Conservation (phyloP, 1,140 invertebrate species). For the Pemphigus obesinymphae region DNA sequence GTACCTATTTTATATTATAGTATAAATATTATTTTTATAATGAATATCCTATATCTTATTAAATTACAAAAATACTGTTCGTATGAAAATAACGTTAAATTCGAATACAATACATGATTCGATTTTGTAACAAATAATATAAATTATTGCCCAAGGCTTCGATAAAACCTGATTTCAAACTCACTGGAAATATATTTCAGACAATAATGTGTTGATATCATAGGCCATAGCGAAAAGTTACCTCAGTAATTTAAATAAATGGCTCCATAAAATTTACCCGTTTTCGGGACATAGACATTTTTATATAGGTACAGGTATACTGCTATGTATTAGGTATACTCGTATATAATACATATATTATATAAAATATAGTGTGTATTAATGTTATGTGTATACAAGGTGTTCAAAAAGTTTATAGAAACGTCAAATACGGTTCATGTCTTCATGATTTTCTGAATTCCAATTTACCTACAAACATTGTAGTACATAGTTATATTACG, state of each 20-base stretch:
- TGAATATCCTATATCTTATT: too few species aligned
- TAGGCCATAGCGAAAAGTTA: neutral
- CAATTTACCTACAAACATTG: too few species aligned
- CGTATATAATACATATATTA: neutral
- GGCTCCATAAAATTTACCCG: neutral
- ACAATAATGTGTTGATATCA: neutral
- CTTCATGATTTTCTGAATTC: too few species aligned
- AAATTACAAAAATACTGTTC: too few species aligned
- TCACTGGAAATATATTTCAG: neutral
- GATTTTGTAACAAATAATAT: neutral
- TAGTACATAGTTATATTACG: too few species aligned
- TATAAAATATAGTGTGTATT: neutral
- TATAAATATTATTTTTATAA: too few species aligned
- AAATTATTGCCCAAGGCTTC: neutral
- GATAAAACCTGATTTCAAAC: neutral
- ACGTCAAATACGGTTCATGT: neutral
- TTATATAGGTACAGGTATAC: neutral
- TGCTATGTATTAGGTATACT: neutral
- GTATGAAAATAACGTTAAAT: too few species aligned
- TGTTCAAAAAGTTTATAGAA: neutral
- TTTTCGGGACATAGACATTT: neutral
- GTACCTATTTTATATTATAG: too few species aligned
- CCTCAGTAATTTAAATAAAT: neutral
- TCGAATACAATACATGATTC: too few species aligned
- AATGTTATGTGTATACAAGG: neutral